Base-by-base conservation (phyloP, 2,797 vertebrate species). In the Tapirus indicus region DNA sequence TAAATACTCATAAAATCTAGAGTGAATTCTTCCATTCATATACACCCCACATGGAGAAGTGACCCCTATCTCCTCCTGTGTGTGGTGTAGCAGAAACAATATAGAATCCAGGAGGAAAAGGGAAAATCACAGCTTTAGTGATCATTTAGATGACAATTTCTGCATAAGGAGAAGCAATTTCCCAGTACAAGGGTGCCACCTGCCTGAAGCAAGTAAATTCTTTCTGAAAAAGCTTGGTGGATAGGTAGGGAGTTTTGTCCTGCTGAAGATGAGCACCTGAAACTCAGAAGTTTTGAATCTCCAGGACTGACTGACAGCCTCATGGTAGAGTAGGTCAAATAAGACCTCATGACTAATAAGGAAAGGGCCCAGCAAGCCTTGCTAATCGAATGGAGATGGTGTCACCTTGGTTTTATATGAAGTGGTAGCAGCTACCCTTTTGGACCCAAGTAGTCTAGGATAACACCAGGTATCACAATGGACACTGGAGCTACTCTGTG, bases 281-380 rank as follows among this genome's bases (percentile, higher is more conserved):
- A 52, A 52, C 11, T 32, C 41, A 44, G 18, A 44, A 7, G 11
- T 71, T 54, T 80, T 54, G 32, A 77, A 44, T 62, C 35, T 52
- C 56, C 35, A 2, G 27, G 5, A 4, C 7, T 16, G 10, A 83
- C 12, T 52, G 5, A 38, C 13, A 0, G 6, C 20, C 49, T n/a
- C 27, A 18, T 41, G 25, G 87, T 74, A 68, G 75, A 35, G 16
- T 62, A 52, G 14, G n/a, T 68, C 35, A 71, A 75, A 35, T 77
- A 16, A 64, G 44, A 82, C 35, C 66, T 21, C 6, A 23, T 54
- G 89, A 88, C 23, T 20, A 25, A 68, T 29, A n/a, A 56, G n/a
- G 41, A 62, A 80, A 86, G 25, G 52, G 0, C 47, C 17, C 35
- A 41, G 16, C 3, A 54, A 62, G 20, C 3, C 52, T 91, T 71